phyloP scores from a whole-genome alignment of 2,888 invertebrate genomes.

The Pollenia amentaria region DNA sequence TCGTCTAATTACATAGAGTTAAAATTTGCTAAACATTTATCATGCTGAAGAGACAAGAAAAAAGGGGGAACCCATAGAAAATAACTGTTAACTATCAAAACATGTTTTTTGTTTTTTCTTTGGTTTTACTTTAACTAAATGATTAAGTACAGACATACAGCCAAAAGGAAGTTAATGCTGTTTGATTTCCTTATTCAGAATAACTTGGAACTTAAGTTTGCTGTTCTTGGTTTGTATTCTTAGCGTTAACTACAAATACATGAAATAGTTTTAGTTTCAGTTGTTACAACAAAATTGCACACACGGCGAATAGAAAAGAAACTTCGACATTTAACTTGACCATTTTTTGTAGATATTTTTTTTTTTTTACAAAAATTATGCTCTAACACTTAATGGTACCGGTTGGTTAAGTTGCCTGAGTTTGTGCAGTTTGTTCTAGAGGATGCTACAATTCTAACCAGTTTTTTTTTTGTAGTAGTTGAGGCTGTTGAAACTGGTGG shows the following conservation, averaged over 20 bases:
- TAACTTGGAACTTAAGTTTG: neutral
- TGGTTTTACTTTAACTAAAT: neutral
- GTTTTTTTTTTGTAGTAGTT: conserved; percentile 49
- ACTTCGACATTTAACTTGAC: conserved; percentile 41
- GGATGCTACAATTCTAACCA: conserved; percentile 70
- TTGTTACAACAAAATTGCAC: conserved; percentile 17
- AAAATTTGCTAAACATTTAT: conserved; percentile 67
- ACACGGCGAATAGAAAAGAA: neutral
- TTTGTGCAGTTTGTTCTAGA: conserved; percentile 32
- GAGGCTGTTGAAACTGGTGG: conserved; percentile 53
- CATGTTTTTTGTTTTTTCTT: neutral
- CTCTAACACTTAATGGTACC: conserved; percentile 69
- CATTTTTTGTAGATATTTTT: neutral
- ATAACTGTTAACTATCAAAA: conserved; percentile 52
- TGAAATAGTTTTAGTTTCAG: conserved; percentile 53
- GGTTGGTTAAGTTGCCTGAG: conserved; percentile 60
- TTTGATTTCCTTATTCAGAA: conserved; percentile 25
- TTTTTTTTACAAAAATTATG: conserved; percentile 14
- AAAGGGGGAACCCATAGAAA: neutral
- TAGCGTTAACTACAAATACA: conserved; percentile 31
- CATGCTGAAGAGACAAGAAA: conserved; percentile 26
- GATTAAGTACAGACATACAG: conserved; percentile 43
- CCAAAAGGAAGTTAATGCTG: conserved; percentile 65
- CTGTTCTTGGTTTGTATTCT: neutral
- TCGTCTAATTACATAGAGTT: conserved; percentile 50